These are phyloP conservation scores for Melanargia galathea DNA, from an alignment of 2,888 invertebrate species.

Conservation along the genomic window DNA sequence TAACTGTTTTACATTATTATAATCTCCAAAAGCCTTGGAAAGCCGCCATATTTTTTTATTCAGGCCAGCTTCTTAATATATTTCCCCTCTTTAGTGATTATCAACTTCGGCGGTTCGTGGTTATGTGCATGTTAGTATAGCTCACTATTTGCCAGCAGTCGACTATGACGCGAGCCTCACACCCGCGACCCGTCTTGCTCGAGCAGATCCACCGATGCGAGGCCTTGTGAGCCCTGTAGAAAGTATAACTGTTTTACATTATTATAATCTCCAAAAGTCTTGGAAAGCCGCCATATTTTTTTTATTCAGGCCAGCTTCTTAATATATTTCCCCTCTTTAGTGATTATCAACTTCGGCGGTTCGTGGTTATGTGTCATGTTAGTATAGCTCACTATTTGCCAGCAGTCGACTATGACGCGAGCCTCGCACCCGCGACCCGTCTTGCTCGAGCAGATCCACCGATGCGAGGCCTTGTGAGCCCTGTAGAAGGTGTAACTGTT, in stretches of 20 bases:
- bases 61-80: neutral
- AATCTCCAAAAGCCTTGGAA: too few relatives aligned
- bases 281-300: neutral
- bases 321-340: conserved; percentile 4
- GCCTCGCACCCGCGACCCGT: neutral
- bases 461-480: neutral
- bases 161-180: neutral
- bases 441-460: neutral
- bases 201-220: neutral
- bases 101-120: neutral
- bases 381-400: neutral
- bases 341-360: conserved; percentile 1
- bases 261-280: too few relatives aligned
- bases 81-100: neutral
- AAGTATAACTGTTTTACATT: neutral
- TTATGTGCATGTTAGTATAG: neutral
- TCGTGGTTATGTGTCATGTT: neutral
- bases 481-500: neutral
- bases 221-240: neutral
- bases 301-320: neutral
- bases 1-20: neutral
- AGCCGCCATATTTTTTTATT: neutral
- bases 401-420: neutral
- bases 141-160: neutral
- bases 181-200: neutral